phyloP scores from a whole-genome alignment of 2,797 vertebrate genomes.

The Clangula hyemalis region DNA sequence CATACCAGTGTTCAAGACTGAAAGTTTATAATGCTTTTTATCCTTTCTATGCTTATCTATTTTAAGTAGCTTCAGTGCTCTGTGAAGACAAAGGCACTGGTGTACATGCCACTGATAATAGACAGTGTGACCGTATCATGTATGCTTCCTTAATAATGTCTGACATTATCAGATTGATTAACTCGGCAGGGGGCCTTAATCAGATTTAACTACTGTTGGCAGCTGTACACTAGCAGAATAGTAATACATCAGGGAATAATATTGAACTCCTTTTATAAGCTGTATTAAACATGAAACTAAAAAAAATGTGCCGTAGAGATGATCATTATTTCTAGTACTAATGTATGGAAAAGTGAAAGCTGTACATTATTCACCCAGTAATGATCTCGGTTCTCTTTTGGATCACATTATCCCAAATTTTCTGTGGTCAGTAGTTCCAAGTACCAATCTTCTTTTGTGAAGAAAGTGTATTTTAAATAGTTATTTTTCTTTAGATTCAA shows the following conservation, averaged over 20 bases:
- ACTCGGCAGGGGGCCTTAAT: constrained; percentile 75
- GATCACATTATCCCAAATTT: constrained; percentile 2
- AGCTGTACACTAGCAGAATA: constrained; percentile 73
- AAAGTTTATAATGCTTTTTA: constrained; percentile 44
- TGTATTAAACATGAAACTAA: constrained; percentile 57
- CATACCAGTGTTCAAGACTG: constrained; percentile 37
- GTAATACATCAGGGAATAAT: constrained; percentile 65
- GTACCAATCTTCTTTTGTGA: neutral
- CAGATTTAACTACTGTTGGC: constrained; percentile 78
- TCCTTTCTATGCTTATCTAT: constrained; percentile 55
- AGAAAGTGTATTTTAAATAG: constrained; percentile 31
- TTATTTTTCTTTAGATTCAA: constrained; percentile 25
- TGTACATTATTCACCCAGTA: neutral
- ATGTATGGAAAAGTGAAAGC: neutral
- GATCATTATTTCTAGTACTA: constrained; percentile 35
- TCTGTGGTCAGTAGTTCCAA: neutral
- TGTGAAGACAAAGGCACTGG: constrained; percentile 71
- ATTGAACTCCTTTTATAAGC: constrained; percentile 67
- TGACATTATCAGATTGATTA: constrained; percentile 82
- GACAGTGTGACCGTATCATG: constrained; percentile 69
- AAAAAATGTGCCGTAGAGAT: constrained; percentile 50
- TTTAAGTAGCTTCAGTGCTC: constrained; percentile 59
- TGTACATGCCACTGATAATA: constrained; percentile 67
- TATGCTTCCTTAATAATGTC: constrained; percentile 78
- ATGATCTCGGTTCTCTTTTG: neutral